Conservation (phyloP, 2,888 invertebrate species). For the Pterobdella sp. region DNA sequence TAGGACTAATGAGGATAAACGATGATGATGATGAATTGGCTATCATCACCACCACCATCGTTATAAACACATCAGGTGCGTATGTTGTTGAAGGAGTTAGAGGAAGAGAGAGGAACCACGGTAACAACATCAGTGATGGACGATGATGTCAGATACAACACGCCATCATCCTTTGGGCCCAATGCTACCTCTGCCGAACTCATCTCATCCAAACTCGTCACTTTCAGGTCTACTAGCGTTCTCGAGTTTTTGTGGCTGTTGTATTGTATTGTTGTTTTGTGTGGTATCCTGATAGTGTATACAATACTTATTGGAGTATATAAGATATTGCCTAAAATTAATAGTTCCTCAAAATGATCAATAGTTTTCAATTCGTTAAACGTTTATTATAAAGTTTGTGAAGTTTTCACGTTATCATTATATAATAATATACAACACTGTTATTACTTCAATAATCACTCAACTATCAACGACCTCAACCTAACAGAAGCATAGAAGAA, state of each 20-base stretch:
- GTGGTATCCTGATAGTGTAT: no score
- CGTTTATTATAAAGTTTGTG: no score
- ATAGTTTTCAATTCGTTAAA: no score
- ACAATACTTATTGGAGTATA: no score
- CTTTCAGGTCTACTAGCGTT: constrained; percentile 57
- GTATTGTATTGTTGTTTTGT: neutral
- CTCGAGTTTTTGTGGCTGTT: constrained; percentile 13
- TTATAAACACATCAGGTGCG: constrained; percentile 54
- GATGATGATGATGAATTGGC: no score
- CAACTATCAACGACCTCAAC: no score
- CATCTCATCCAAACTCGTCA: constrained; percentile 76
- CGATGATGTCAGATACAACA: constrained; percentile 15
- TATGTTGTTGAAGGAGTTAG: constrained; percentile 72
- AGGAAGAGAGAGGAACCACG: constrained; percentile 63
- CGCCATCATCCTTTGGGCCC: neutral
- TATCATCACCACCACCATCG: neutral
- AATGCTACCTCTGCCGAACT: constrained; percentile 42
- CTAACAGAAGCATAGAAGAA: constrained; percentile 66
- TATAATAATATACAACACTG: no score
- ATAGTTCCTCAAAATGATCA: no score
- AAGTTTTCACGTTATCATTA: no score
- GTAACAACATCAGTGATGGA: constrained; percentile 22
- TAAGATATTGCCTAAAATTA: no score
- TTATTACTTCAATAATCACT: no score
- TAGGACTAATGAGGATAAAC: no score